Evolutionary conservation across 2,888 invertebrate genomes (phyloP).

Genomic region (Morpho helenor): DNA sequence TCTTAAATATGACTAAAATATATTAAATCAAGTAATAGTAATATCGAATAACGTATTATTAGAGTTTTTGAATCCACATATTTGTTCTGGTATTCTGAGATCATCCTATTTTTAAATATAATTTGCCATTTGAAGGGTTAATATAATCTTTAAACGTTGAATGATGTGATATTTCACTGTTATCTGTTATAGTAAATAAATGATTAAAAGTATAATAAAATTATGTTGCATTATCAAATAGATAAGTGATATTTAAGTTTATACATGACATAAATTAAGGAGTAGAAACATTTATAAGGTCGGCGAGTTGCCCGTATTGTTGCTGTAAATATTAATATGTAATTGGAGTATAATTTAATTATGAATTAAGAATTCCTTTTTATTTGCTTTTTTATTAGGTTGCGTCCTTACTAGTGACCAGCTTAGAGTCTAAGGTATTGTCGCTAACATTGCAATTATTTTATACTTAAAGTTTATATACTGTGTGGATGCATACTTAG

Average conservation of each 20-base stretch:
- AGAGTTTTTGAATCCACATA: neutral
- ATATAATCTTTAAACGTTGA: conserved; percentile 62
- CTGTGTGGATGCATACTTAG: neutral
- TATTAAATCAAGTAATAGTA: too few relatives aligned
- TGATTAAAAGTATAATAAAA: conserved; percentile 44
- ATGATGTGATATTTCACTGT: conserved; percentile 77
- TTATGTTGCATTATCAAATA: conserved; percentile 52
- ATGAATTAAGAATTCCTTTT: conserved; percentile 9
- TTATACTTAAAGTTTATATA: neutral
- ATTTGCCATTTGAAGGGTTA: conserved; percentile 65
- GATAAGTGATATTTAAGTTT: conserved; percentile 56
- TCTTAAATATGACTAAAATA: too few relatives aligned
- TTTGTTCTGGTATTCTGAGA: conserved; percentile 42
- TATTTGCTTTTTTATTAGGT: conserved; percentile 7
- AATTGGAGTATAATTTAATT: conserved; percentile 32
- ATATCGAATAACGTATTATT: too few relatives aligned
- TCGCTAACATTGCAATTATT: too few relatives aligned
- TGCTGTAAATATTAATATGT: conserved; percentile 57
- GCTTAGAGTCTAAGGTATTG: too few relatives aligned
- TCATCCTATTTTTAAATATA: conserved; percentile 32
- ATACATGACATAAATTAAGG: conserved; percentile 56
- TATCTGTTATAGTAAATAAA: conserved; percentile 72
- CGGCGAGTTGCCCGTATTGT: conserved; percentile 43
- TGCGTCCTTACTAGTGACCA: conserved; percentile 1
- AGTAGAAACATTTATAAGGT: conserved; percentile 31